These are phyloP conservation scores for Venusia cambrica DNA, from an alignment of 2,888 invertebrate genomes.

Conservation along the genomic window DNA sequence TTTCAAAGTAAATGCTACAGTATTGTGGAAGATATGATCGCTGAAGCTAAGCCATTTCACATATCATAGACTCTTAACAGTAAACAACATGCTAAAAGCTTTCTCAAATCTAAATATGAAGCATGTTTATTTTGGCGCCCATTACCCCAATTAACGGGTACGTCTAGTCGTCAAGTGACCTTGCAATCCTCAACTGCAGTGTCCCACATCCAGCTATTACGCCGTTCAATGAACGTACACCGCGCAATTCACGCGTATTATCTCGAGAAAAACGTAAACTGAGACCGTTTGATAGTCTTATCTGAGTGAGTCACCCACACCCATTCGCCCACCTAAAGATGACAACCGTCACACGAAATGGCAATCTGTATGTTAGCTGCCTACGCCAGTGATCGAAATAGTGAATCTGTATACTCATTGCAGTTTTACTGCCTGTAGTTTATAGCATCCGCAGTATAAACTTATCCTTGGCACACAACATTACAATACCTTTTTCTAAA, in stretches of 20 bases:
- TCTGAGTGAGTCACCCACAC: slow-evolving; percentile 50
- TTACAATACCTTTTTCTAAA: slow-evolving; percentile 1
- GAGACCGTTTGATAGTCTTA: slow-evolving; percentile 37
- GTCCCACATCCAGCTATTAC: slow-evolving; percentile 38
- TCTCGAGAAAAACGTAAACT: slow-evolving; percentile 33
- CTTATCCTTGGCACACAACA: slow-evolving; percentile 17
- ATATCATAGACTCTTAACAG: no score
- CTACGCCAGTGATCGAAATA: slow-evolving; percentile 13
- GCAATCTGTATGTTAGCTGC: slow-evolving; percentile 4
- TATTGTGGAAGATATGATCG: no score
- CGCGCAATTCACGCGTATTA: slow-evolving; percentile 36
- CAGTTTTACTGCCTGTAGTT: slow-evolving; percentile 13
- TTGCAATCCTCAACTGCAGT: slow-evolving; percentile 41
- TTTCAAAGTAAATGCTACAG: no score
- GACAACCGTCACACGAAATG: slow-evolving; percentile 30
- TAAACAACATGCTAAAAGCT: no score
- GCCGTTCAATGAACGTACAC: slow-evolving; percentile 39
- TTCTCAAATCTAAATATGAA: slow-evolving; percentile 5
- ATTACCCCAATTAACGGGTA: slow-evolving; percentile 18
- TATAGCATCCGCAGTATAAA: slow-evolving; percentile 16
- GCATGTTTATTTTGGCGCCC: slow-evolving; percentile 23
- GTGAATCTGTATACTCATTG: slow-evolving; percentile 6
- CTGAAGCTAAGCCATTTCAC: no score
- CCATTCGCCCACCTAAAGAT: slow-evolving; percentile 43
- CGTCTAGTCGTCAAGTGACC: slow-evolving; percentile 37